These are phyloP conservation scores for Strongylocentrotus purpuratus DNA, from an alignment of 35 echinoderm and acorn worm genomes.

Conservation along the genomic window DNA sequence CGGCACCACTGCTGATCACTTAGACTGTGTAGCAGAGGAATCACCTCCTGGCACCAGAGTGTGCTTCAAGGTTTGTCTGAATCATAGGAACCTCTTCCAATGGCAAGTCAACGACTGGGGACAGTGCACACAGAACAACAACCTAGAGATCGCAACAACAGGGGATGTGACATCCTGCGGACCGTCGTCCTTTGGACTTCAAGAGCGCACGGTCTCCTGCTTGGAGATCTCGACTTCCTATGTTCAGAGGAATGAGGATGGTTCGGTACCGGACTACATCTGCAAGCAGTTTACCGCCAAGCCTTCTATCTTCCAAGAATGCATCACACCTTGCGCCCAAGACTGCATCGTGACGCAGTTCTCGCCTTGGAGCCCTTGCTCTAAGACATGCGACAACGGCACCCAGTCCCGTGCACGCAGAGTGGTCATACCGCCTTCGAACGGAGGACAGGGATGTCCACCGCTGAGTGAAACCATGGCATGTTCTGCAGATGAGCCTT, in stretches of 20 bases:
- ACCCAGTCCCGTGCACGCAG: slow-evolving; percentile 81
- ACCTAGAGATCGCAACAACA: slow-evolving; percentile 28
- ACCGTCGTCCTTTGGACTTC: slow-evolving; percentile 65
- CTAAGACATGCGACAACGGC: slow-evolving; percentile 91
- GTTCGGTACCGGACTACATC: slow-evolving; percentile 65
- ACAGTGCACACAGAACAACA: slow-evolving; percentile 52
- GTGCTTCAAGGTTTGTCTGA: slow-evolving; percentile 91
- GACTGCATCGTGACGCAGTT: slow-evolving; percentile 85
- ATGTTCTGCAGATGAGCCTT: slow-evolving; percentile 55
- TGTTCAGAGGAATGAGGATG: slow-evolving; percentile 63
- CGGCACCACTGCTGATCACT: slow-evolving; percentile 33
- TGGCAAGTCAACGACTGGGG: slow-evolving; percentile 88
- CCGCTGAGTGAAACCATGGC: slow-evolving; percentile 64
- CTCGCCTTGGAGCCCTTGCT: slow-evolving; percentile 76
- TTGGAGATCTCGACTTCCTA: slow-evolving; percentile 69
- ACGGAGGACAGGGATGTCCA: slow-evolving; percentile 67
- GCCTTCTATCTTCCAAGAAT: slow-evolving; percentile 64
- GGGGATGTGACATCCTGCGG: slow-evolving; percentile 64
- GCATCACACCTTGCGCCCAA: slow-evolving; percentile 86
- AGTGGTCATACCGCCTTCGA: slow-evolving; percentile 69
- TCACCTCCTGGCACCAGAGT: slow-evolving; percentile 48
- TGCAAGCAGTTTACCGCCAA: slow-evolving; percentile 75
- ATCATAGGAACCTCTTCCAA: slow-evolving; percentile 78
- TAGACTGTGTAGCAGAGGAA: slow-evolving; percentile 55
- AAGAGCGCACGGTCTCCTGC: slow-evolving; percentile 78